These are phyloP conservation scores for Peromyscus melanophrys DNA, from an alignment of 2,797 vertebrate genomes.

Conservation along the genomic window DNA sequence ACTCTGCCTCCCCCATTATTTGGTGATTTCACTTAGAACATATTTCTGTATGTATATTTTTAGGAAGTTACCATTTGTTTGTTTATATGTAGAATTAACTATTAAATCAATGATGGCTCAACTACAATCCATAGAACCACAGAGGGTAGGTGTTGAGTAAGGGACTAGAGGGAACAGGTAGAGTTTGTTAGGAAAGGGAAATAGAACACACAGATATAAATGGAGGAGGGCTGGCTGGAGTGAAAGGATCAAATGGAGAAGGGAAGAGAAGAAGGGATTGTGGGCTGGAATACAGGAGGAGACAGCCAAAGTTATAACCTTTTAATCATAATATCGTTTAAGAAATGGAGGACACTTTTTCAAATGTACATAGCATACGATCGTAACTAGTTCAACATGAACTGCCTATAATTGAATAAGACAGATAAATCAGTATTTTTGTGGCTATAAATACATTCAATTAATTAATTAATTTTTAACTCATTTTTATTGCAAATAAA, in stretches of 20 bases:
- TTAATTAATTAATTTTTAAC: not conserved
- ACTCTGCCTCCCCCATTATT: not conserved
- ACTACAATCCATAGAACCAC: not conserved
- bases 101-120: not conserved
- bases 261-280: not conserved
- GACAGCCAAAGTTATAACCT: not conserved
- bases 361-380: not conserved
- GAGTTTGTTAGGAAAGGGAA: not conserved
- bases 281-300: not conserved
- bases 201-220: not conserved
- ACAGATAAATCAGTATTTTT: not conserved
- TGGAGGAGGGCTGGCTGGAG: not conserved
- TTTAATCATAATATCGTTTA: slow-evolving; percentile 17
- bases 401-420: not conserved
- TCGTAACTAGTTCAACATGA: slow-evolving; percentile 40
- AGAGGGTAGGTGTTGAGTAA: not conserved
- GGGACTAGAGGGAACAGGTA: not conserved
- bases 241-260: not conserved
- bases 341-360: not conserved
- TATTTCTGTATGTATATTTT: not conserved
- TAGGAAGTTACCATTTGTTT: not conserved
- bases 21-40: not conserved
- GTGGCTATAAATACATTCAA: not conserved
- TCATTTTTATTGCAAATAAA: not conserved
- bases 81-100: not conserved